Evolutionary conservation across 2,113 vertebrate genomes (phyloP).

Genomic region (Manacus vitellinus): DNA sequence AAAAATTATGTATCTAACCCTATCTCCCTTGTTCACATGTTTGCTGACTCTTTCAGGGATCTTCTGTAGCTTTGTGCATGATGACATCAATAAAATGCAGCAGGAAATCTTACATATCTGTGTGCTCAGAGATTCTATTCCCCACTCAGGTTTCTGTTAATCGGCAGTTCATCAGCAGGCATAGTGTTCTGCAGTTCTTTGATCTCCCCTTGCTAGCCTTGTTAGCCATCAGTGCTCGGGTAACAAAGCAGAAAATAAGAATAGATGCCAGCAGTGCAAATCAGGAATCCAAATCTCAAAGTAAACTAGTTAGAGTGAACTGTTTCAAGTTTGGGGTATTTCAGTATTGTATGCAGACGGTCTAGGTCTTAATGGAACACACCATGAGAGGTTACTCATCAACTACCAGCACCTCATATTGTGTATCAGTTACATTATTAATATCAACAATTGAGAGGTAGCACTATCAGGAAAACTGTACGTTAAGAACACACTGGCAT

Average conservation of each 20-base stretch:
- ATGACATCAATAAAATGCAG: not conserved
- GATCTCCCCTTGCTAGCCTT: not conserved
- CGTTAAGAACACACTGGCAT: not conserved
- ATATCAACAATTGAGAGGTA: not conserved
- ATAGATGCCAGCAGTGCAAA: not conserved
- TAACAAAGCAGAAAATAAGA: not conserved
- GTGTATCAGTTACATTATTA: not conserved
- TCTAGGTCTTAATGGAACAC: not conserved
- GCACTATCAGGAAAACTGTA: not conserved
- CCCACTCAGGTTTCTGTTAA: not conserved
- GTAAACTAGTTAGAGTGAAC: not conserved
- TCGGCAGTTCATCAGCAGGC: not conserved
- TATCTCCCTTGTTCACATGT: not conserved
- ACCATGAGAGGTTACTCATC: not conserved
- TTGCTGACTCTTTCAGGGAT: not conserved
- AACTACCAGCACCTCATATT: not conserved
- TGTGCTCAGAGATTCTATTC: not conserved
- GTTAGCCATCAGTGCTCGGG: not conserved
- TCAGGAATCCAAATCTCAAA: not conserved
- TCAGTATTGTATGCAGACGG: not conserved
- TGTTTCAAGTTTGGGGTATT: not conserved
- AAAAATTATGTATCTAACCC: not conserved
- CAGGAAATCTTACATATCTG: not conserved
- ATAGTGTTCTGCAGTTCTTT: not conserved
- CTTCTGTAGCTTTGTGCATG: not conserved